Evolutionary conservation across 2,113 vertebrate species (phyloP).

Genomic region (Phaethornis superciliosus): DNA sequence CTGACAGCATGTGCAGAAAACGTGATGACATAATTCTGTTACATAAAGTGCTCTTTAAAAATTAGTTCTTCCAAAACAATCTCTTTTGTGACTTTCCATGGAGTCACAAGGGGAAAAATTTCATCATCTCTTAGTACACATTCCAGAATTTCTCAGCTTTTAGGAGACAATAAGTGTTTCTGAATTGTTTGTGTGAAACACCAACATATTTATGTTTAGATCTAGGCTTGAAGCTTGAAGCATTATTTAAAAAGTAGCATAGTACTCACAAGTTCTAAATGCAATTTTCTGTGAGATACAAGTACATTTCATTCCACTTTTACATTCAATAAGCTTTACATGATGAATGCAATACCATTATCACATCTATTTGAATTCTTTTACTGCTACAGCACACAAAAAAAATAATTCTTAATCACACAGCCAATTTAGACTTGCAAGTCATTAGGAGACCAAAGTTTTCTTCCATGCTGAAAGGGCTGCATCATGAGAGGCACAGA

Average conservation of each 20-base stretch:
- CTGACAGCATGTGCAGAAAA: not conserved
- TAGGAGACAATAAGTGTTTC: constrained; percentile 34
- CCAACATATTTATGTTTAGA: constrained; percentile 59
- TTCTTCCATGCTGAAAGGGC: not conserved
- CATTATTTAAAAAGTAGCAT: constrained; percentile 44
- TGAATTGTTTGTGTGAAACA: constrained; percentile 46
- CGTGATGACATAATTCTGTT: not conserved
- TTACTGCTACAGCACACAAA: constrained; percentile 29
- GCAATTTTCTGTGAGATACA: constrained; percentile 51
- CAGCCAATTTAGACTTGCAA: not conserved
- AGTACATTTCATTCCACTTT: constrained; percentile 46
- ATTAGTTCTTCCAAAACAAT: not conserved
- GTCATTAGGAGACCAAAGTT: constrained; percentile 2
- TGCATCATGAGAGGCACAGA: not conserved
- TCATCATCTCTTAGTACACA: not conserved
- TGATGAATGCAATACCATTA: constrained; percentile 55
- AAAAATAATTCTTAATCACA: constrained; percentile 45
- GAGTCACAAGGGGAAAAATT: constrained; percentile 3
- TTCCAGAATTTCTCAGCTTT: constrained; percentile 30
- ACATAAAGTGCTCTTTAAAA: not conserved
- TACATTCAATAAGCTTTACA: constrained; percentile 52
- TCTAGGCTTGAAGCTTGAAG: constrained; percentile 32
- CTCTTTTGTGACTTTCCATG: not conserved
- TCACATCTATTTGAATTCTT: constrained; percentile 53
- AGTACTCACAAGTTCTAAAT: constrained; percentile 49